Base-by-base conservation (phyloP, 92 coral and sea anemone species). In the Heteractis magnifica region DNA sequence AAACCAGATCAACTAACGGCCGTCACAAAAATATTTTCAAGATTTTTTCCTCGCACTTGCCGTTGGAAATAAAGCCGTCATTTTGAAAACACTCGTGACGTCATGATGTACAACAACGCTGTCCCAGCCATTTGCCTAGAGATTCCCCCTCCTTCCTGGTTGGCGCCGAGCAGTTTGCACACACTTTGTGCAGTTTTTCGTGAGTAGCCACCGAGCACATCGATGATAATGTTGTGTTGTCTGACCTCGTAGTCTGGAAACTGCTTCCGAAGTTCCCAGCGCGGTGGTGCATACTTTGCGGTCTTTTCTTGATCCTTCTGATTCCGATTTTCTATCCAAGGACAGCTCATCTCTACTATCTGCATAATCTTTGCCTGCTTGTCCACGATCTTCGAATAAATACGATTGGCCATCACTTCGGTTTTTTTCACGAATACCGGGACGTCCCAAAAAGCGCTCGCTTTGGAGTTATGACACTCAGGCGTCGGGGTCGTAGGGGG, bases 371-470 rank as follows among this genome's bases (percentile, higher is more conserved):
- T 60, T 62, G 10, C 23, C 19, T 81, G 44, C 18, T 86, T 81
- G 76, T 81, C 82, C 34, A 75, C 56, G 1, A 80, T 75, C 14
- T 81, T 75, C 14, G 52, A 79, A 10, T 82, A 79, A 52, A 82
- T 52, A 21, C 87, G 56, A 26, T 82, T 87, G 14, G 86, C 77
- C 64, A 34, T 82, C 20, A 74, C 86, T 48, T 53, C 77, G 14
- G 73, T 75, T n/a, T 15, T 71, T 44, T 86, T 71, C 49, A 75
- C 89, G 71, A 41, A 86, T 10, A 86, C 41, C 15, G 80, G 86
- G 16, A 86, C 89, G 72, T 86, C 89, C 86, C 89, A 80, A 49
- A 21, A 80, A 21, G 89, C 89, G 18, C 53, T 56, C 21, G 62
- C 87, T 23, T 44, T 49, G 13, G 49, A 73, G 13, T 64, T 44